phyloP scores from a whole-genome alignment of 1,140 invertebrate species.

The Venturia canescens region DNA sequence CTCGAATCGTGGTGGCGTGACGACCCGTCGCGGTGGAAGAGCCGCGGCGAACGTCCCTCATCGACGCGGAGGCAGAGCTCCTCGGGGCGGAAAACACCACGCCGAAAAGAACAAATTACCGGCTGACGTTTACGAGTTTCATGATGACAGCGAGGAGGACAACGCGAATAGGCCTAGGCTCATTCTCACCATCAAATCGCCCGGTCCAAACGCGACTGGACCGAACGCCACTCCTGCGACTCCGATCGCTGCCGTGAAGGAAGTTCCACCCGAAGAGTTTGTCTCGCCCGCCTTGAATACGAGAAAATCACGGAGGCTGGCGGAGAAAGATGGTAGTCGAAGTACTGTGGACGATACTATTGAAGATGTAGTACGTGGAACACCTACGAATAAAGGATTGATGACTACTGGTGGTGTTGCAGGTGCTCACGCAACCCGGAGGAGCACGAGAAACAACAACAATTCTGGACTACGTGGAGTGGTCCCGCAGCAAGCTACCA shows the following conservation, averaged over 20 bases:
- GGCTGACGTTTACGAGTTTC: slow-evolving; percentile 89
- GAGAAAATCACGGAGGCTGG: slow-evolving; percentile 87
- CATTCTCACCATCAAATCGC: slow-evolving; percentile 89
- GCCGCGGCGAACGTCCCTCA: slow-evolving; percentile 56
- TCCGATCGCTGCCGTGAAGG: slow-evolving; percentile 77
- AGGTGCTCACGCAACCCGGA: slow-evolving; percentile 62
- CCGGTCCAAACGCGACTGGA: slow-evolving; percentile 72
- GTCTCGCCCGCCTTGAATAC: slow-evolving; percentile 80
- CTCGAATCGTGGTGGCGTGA: slow-evolving; percentile 76
- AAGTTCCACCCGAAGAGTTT: slow-evolving; percentile 82
- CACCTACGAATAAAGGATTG: slow-evolving; percentile 67
- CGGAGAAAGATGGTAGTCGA: slow-evolving; percentile 85
- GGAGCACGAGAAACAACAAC: slow-evolving; percentile 71
- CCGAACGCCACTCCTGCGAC: slow-evolving; percentile 67
- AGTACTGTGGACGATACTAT: slow-evolving; percentile 90
- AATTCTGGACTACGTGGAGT: slow-evolving; percentile 61
- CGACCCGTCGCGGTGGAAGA: slow-evolving; percentile 74
- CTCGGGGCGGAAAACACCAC: slow-evolving; percentile 77
- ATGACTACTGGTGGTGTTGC: slow-evolving; percentile 47
- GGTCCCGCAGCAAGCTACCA: slow-evolving; percentile 41
- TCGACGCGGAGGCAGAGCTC: slow-evolving; percentile 78
- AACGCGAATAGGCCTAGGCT: slow-evolving; percentile 82
- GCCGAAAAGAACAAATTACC: slow-evolving; percentile 79
- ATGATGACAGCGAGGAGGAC: slow-evolving; percentile 89
- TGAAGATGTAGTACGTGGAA: slow-evolving; percentile 88